Conservation (phyloP, 2,113 vertebrate genomes). For the Chloropsis hardwickii region DNA sequence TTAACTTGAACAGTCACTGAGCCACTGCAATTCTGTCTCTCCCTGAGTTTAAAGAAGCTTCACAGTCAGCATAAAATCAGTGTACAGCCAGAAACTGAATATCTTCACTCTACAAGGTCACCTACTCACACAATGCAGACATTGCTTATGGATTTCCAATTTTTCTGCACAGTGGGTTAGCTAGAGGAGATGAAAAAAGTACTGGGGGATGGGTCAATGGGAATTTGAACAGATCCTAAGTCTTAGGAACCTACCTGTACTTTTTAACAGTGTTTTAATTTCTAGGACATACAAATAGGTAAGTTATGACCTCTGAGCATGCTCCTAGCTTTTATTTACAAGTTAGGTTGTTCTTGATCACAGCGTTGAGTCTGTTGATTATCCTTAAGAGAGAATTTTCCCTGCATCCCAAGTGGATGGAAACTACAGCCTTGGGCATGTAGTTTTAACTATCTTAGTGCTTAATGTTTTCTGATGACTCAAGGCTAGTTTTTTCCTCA, state of each 20-base stretch:
- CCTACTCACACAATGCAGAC: not conserved
- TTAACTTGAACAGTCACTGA: not conserved
- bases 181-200: not conserved
- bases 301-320: not conserved
- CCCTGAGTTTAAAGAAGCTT: not conserved
- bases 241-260: not conserved
- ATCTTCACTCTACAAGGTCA: not conserved
- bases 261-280: not conserved
- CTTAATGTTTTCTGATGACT: not conserved
- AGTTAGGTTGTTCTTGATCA: not conserved
- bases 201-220: not conserved
- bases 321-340: not conserved
- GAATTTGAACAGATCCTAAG: not conserved
- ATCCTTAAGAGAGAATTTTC: not conserved
- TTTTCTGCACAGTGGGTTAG: not conserved
- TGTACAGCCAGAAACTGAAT: not conserved
- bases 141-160: not conserved
- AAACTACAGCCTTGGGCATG: not conserved
- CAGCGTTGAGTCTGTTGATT: not conserved
- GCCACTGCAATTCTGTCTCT: not conserved
- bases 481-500: not conserved
- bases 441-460: not conserved
- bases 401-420: not conserved
- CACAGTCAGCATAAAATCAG: not conserved
- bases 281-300: not conserved